Evolutionary conservation across 2,113 vertebrate species (phyloP), one percentile per base, ranked within the genome.

Genomic region (Hippoglossus stenolepis): DNA sequence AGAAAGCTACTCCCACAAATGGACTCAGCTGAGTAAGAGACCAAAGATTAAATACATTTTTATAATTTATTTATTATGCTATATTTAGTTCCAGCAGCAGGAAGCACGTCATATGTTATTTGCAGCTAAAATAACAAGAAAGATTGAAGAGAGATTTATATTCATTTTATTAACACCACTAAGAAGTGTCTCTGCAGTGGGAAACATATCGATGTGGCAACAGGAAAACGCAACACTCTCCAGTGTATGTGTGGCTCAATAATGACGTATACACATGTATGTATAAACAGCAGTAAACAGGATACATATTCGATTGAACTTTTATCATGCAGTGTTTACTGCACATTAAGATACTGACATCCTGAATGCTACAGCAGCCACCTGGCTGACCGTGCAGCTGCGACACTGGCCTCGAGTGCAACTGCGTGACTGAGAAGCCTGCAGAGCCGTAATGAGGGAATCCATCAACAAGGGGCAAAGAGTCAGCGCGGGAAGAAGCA

Each of bases 381-480:
- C 79, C 83, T 85, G 87, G 81, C 49, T 59, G 87, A 81, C 78
- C 28, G 11, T 59, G 89, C 92, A 91, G 90, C 91, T 92, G 87
- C 21, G 43, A 87, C 59, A 58, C 67, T 73, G 77, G 56, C 77
- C 78, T 59, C 15, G 70, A 83, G 74, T 70, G 65, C 67, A 77
- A 82, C 85, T 80, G 83, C 59, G 6, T 85, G 84, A 79, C 82
- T 72, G 62, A 8, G 21, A 65, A 81, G 73, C 85, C 84, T 70
- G 79, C 85, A 61, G 87, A 82, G 90, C 68, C 2, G 0, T 90
- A 90, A 89, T 85, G 82, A 83, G 88, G 76, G 73, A 87, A 88
- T 91, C 89, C 83, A 90, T 90, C 88, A 92, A 89, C 88, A 89
- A 68, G 31, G 70, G 69, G 35, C 62, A 72, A 65, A 79, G 70